Evolutionary conservation across 2,797 vertebrate species (phyloP).

Genomic region (Phaenicophaeus curvirostris): DNA sequence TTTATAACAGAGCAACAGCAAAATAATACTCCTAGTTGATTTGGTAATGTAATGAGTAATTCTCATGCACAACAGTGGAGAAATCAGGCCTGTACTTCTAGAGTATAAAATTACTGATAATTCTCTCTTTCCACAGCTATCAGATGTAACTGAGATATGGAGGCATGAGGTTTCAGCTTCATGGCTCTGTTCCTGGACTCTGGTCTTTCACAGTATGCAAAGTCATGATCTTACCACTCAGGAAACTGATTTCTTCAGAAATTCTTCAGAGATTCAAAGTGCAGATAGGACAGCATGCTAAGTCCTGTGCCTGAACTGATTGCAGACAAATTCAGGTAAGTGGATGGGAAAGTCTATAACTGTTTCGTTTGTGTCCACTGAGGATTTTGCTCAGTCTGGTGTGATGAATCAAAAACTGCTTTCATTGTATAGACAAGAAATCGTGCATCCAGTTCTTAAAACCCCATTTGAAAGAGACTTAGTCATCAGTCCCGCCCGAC

Average conservation of each 20-base stretch:
- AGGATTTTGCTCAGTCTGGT: not conserved
- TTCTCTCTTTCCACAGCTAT: constrained; percentile 20
- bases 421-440: not conserved
- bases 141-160: constrained; percentile 10
- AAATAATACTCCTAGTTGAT: not conserved
- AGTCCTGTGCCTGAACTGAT: not conserved
- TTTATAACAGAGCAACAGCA: not conserved
- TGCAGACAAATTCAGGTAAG: not conserved
- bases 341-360: not conserved
- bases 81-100: not conserved
- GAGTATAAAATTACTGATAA: constrained; percentile 40
- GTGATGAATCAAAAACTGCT: not conserved
- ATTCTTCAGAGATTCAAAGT: constrained; percentile 21
- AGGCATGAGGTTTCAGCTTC: constrained; percentile 33
- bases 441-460: not conserved
- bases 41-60: constrained; percentile 11
- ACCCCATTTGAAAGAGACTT: not conserved
- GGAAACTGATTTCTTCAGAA: constrained; percentile 19
- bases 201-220: not conserved
- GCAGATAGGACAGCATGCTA: not conserved
- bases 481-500: not conserved
- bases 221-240: not conserved
- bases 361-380: not conserved
- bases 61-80: not conserved
- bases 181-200: not conserved